Percentiles rank a stretch among this genome's conserved stretches.
Conservation (phyloP, 92 coral and sea anemone genomes). For the Epizoanthus scotinus region DNA sequence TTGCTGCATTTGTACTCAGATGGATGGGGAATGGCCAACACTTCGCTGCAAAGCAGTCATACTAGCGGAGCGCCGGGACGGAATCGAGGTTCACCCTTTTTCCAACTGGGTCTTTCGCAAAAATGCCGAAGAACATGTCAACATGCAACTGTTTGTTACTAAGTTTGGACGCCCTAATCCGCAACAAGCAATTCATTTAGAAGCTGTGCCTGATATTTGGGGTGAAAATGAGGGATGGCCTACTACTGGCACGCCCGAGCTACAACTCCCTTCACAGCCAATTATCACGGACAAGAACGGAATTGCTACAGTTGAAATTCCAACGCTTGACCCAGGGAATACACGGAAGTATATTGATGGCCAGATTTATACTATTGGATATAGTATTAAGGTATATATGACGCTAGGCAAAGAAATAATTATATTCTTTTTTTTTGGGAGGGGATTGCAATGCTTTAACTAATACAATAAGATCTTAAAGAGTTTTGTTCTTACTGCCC, state of each 20-base stretch:
- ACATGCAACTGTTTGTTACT: slow-evolving; percentile 23
- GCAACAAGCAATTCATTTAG: not conserved
- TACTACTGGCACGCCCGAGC: not conserved
- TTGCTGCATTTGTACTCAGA: not conserved
- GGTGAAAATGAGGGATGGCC: slow-evolving; percentile 9
- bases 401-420: no score
- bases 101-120: slow-evolving; percentile 32
- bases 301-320: slow-evolving; percentile 3
- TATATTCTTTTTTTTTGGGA: no score
- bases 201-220: not conserved
- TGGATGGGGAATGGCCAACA: slow-evolving; percentile 43
- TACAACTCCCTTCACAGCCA: not conserved
- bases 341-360: slow-evolving; percentile 45
- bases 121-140: slow-evolving; percentile 21
- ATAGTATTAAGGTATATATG: no score
- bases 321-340: slow-evolving; percentile 28
- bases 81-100: slow-evolving; percentile 30
- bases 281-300: slow-evolving; percentile 9
- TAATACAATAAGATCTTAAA: no score
- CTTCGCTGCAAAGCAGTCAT: slow-evolving; percentile 31
- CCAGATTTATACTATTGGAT: slow-evolving; percentile 38
- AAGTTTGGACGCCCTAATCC: slow-evolving; percentile 27
- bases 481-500: no score
- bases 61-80: slow-evolving; percentile 28
- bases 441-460: no score